Conservation (phyloP, 37 sponge, comb jelly and placozoan genomes). For the Beroe forskalii region DNA sequence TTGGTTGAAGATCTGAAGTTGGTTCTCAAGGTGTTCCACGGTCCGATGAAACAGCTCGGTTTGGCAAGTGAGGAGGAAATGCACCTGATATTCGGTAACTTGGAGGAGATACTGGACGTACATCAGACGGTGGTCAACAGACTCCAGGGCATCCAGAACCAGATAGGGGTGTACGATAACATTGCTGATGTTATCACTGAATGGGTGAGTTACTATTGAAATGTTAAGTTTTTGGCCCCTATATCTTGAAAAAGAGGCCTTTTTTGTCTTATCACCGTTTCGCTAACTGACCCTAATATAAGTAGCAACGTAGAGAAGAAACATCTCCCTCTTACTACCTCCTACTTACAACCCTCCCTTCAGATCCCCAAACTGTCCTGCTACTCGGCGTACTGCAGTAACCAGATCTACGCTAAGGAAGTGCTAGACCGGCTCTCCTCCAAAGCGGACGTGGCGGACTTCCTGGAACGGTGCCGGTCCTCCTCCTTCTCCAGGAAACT, state of each 20-base stretch:
- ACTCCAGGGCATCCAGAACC: slow-evolving; percentile 22
- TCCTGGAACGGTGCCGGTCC: slow-evolving; percentile 42
- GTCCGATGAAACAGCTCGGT: slow-evolving; percentile 59
- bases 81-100: neutral
- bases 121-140: slow-evolving; percentile 39
- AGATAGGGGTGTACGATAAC: slow-evolving; percentile 45
- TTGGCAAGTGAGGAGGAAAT: slow-evolving; percentile 25
- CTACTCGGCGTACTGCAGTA: slow-evolving; percentile 56
- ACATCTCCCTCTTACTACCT: neutral
- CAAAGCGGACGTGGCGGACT: slow-evolving; percentile 34
- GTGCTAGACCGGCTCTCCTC: slow-evolving; percentile 16
- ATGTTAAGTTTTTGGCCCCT: no score
- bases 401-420: slow-evolving; percentile 65
- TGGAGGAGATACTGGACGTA: slow-evolving; percentile 10
- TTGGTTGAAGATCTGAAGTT: slow-evolving; percentile 39
- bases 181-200: neutral
- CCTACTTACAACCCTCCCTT: neutral
- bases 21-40: slow-evolving; percentile 45
- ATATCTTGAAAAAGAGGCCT: no score
- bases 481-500: slow-evolving; percentile 48
- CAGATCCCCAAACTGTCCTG: slow-evolving; percentile 44
- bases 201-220: slow-evolving; percentile 20
- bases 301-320: neutral
- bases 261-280: no score
- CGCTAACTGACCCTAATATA: no score